Evolutionary conservation across 2,797 vertebrate genomes (phyloP), one percentile per base, ranked within the genome.

Genomic region (Hoplostethus atlanticus): DNA sequence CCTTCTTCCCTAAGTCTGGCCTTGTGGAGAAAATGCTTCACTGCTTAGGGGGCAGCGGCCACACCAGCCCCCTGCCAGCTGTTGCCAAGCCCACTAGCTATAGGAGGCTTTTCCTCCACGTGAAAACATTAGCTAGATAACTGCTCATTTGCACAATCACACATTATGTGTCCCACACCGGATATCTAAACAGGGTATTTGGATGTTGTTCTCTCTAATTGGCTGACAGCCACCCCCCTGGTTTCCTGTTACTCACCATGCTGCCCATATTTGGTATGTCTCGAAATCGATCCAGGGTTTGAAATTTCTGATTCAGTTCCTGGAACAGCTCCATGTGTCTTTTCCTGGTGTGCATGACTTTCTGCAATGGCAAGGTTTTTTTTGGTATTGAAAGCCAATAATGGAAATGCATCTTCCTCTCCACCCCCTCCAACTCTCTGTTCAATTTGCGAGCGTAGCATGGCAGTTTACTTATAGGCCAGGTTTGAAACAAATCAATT

Each of bases 291-390:
- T 99, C 98, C 97, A 99, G 95, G 89, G 98, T 99, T 94, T 99
- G 98, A 97, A 99, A 99, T 97, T 99, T 99, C 95, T 99, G 98
- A 97, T 99, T 99, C 95, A 99, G 95, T 95, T 99, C 98, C 95
- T 99, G 98, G 97, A 99, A 99, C 93, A 99, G 94, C 95, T 99
- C 98, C 98, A 99, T 99, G 89, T 99, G 97, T 91, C 98, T 97
- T 95, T 99, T 99, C 96, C 98, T 97, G 93, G 98, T 99, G 95
- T 99, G 98, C 98, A 99, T 99, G 96, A 99, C 98, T 96, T 99
- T 99, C 98, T 99, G 96, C 93, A 96, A 97, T 91, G 95, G 91
- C 96, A 96, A 95, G 93, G 93, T 92, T 91, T 84, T 82, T 87
- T 92, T 92, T 94, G 90, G 89, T 93, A 93, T 93, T 91, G 86